phyloP scores from a whole-genome alignment of 1,140 invertebrate genomes.

The Portunus trituberculatus region DNA sequence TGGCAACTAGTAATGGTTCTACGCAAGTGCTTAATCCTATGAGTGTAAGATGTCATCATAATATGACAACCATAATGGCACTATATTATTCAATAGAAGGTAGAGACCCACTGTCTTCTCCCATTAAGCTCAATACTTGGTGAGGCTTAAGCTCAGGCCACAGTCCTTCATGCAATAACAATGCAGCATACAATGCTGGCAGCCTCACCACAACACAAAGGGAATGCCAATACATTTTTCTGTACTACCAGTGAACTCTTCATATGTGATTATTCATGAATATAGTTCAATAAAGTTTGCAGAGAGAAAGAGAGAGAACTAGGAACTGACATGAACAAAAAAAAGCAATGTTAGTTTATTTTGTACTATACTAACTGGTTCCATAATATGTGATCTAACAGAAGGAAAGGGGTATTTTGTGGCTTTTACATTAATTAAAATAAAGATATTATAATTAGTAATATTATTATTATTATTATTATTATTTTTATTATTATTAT shows the following conservation, averaged over 20 bases:
- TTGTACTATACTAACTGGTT: background rate
- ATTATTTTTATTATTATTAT: slow-evolving; percentile 25
- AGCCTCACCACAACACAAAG: background rate
- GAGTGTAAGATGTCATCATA: no score
- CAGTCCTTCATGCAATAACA: background rate
- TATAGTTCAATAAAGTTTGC: no score
- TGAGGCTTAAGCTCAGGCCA: background rate
- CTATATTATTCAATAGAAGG: no score
- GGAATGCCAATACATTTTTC: background rate
- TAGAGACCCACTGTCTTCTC: no score
- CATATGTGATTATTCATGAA: no score
- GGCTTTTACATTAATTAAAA: background rate
- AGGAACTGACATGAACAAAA: background rate
- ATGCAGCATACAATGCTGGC: background rate
- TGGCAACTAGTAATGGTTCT: no score
- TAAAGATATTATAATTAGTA: slow-evolving; percentile 17
- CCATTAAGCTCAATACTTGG: background rate
- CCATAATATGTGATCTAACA: background rate
- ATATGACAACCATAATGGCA: no score
- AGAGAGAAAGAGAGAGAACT: slow-evolving; percentile 34
- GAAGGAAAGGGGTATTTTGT: background rate
- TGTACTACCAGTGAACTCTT: background rate
- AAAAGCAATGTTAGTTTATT: background rate
- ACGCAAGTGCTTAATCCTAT: no score
- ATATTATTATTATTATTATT: slow-evolving; percentile 10